Percentiles rank a stretch among this genome's conserved stretches.
phyloP scores from a whole-genome alignment of 2,113 vertebrate species.

The Lathamus discolor region DNA sequence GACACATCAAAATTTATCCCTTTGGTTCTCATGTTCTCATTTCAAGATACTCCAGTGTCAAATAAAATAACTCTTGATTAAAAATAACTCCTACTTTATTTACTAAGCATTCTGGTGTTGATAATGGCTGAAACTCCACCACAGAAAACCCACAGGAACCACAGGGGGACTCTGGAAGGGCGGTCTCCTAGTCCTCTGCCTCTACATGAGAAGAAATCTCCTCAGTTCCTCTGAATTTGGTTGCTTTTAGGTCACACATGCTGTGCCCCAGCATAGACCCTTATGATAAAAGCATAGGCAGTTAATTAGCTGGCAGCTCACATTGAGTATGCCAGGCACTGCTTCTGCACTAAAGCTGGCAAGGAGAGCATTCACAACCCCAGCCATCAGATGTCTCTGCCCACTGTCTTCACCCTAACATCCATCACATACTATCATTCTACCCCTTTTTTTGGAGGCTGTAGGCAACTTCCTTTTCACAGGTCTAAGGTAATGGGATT shows the following conservation, averaged over 20 bases:
- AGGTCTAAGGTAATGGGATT: not conserved
- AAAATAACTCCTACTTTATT: not conserved
- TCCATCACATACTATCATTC: not conserved
- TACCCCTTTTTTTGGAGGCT: not conserved
- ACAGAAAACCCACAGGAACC: not conserved
- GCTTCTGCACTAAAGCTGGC: not conserved
- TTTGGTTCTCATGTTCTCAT: not conserved
- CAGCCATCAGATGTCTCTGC: not conserved
- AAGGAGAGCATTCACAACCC: not conserved
- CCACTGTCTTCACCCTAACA: not conserved
- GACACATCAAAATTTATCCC: not conserved
- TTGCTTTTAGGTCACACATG: not conserved
- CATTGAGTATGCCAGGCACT: not conserved
- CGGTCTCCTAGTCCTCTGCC: accelerated
- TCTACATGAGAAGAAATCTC: not conserved
- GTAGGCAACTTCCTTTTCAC: not conserved
- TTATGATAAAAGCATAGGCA: not conserved
- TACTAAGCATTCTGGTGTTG: not conserved
- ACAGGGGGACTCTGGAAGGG: not conserved
- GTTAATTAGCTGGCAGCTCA: not conserved
- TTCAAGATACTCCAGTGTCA: not conserved
- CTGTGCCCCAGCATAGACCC: not conserved
- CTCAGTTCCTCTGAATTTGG: not conserved
- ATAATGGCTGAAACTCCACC: not conserved
- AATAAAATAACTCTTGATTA: not conserved